A percentile compares a stretch with the other conserved stretches of the same genome.
phyloP scores from a whole-genome alignment of 1,140 invertebrate species.

The Globodera ellingtonae region DNA sequence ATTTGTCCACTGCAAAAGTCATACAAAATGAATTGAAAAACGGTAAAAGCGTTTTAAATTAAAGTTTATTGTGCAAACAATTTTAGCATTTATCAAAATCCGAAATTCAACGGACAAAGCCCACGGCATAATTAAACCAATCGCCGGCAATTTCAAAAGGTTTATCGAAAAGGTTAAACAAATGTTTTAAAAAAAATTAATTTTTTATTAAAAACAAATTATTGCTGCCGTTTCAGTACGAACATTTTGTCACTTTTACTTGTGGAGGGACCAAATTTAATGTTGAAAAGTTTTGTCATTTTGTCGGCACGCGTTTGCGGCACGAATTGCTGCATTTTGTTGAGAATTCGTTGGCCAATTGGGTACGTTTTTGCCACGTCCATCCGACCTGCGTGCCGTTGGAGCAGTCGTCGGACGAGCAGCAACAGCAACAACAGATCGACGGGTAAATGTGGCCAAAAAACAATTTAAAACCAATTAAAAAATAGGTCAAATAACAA shows the following conservation, averaged over 20 bases:
- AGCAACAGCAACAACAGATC: too few species aligned
- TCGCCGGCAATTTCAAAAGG: background rate
- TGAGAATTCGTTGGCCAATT: background rate
- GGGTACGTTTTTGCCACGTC: too few species aligned
- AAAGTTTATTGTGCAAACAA: background rate
- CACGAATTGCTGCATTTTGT: background rate
- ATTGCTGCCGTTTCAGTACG: slow-evolving; percentile 5
- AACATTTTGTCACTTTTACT: slow-evolving; percentile 9
- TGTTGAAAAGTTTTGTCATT: slow-evolving; percentile 17
- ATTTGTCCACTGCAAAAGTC: slow-evolving; percentile 11
- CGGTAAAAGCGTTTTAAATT: background rate
- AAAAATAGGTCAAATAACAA: too few species aligned
- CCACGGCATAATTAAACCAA: background rate
- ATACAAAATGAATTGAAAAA: slow-evolving; percentile 20
- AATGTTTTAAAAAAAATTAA: too few species aligned
- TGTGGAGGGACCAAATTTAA: background rate
- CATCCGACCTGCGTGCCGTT: too few species aligned
- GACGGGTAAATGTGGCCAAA: too few species aligned
- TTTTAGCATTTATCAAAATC: background rate
- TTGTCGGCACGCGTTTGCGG: background rate
- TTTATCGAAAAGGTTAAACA: background rate
- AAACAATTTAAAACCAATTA: too few species aligned
- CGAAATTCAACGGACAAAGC: background rate
- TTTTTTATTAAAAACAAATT: background rate
- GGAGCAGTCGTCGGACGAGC: too few species aligned